Base-by-base conservation (phyloP, 2,797 vertebrate genomes). In the Pangasius macronema region DNA sequence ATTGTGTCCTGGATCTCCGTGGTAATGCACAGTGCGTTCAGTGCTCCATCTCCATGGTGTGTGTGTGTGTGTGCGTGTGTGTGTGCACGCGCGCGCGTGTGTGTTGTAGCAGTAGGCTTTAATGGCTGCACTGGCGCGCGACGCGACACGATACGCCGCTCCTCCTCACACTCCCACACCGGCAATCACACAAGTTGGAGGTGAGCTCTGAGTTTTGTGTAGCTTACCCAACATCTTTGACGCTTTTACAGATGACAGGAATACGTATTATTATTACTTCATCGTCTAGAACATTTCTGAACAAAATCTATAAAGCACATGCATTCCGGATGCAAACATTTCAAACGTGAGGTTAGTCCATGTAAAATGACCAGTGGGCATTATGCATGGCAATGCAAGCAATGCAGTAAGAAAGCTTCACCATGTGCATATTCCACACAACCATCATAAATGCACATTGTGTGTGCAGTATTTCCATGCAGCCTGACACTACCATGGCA, bases 151-250 rank as follows among this genome's bases (percentile, higher is more conserved):
- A 77, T 68, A 81, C 85, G 82, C 61, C 20, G 27, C 72, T 89
- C 84, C 76, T 89, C 87, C 86, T 88, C 88, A 87, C 84, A 88
- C 88, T 85, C 88, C 89, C 85, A 86, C 84, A 85, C 87, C 87
- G 82, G 88, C 91, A 87, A 83, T 87, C 88, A 86, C 76, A 90
- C 89, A 90, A 88, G 88, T 88, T 90, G 82, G 82, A 63, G 39
- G 39, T 46, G 79, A 82, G 11, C 57, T 49, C 1, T 0, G 24
- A 68, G 82, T 83, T 83, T 68, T 36, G 46, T 51, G n/a, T 53
- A 18, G 82, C 16, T 67, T 33, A 33, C 61, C 36, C 24, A 51
- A 30, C 61, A 20, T 65, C 14, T 8, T 49, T 65, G 57, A n/a
- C 36, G 4, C 18, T 57, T 57, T 79, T 22, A 36, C 36, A 65